These are phyloP conservation scores for Carassius gibelio DNA, from an alignment of 2,113 vertebrate genomes.

Conservation along the genomic window DNA sequence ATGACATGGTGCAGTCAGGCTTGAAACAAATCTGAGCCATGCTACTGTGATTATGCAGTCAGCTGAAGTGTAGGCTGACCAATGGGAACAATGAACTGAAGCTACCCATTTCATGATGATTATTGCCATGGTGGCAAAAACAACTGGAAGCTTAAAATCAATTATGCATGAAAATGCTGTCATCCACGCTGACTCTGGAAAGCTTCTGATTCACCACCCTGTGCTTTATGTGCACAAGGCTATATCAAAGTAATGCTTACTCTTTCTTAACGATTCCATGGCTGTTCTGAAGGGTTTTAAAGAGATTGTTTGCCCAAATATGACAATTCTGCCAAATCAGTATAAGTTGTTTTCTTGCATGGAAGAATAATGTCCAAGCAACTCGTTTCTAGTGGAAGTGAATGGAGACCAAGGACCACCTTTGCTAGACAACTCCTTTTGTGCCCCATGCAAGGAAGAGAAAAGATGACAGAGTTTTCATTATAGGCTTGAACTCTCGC, in stretches of 20 bases:
- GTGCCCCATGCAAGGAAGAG: neutral
- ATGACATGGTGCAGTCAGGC: constrained; percentile 38
- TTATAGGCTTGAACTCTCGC: constrained; percentile 1
- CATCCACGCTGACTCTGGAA: constrained; percentile 16
- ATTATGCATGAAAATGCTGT: constrained; percentile 38
- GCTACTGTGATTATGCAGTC: constrained; percentile 39
- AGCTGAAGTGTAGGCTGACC: constrained; percentile 18
- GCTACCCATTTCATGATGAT: constrained; percentile 38
- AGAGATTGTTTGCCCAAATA: neutral
- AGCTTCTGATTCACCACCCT: constrained; percentile 16
- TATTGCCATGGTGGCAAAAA: constrained; percentile 31
- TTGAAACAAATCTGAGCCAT: constrained; percentile 32
- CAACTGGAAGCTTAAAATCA: constrained; percentile 40
- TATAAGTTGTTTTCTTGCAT: neutral
- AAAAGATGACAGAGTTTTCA: constrained; percentile 23
- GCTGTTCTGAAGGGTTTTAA: neutral
- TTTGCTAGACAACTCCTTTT: neutral
- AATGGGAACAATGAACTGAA: constrained; percentile 34
- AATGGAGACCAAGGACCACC: neutral
- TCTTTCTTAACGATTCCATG: neutral
- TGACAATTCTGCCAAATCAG: neutral
- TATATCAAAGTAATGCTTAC: neutral
- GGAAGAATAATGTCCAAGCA: neutral
- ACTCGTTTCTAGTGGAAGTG: neutral
- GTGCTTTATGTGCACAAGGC: neutral